A percentile compares a stretch with the other conserved stretches of the same genome.
phyloP scores from a whole-genome alignment of 2,888 invertebrate genomes.

The Byasa hedistus region DNA sequence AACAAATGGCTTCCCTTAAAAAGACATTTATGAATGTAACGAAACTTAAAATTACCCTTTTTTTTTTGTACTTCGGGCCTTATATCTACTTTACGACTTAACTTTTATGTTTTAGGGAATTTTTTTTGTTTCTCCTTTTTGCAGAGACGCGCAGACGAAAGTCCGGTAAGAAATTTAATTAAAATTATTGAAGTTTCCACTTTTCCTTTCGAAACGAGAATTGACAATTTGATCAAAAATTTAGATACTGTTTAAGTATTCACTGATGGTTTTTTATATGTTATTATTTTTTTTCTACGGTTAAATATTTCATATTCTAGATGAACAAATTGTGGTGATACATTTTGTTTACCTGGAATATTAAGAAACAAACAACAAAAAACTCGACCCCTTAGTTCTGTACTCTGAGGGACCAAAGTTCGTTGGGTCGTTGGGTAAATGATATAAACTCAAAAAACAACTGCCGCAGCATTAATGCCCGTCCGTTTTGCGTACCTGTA shows the following conservation, averaged over 20 bases:
- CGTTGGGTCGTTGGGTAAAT: neutral
- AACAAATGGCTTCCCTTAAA: slow-evolving; percentile 17
- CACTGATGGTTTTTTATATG: no score
- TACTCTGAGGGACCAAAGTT: slow-evolving; percentile 1
- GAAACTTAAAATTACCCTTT: slow-evolving; percentile 25
- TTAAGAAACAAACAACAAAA: neutral
- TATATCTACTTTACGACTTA: slow-evolving; percentile 20
- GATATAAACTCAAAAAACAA: neutral
- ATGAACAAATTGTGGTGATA: neutral
- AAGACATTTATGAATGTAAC: slow-evolving; percentile 8
- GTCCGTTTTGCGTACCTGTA: neutral
- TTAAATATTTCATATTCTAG: no score
- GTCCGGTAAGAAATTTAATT: slow-evolving; percentile 19
- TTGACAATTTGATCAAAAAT: neutral
- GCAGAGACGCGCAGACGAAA: slow-evolving; percentile 2
- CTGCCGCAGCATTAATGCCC: neutral
- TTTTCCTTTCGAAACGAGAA: slow-evolving; percentile 4
- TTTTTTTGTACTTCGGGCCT: slow-evolving; percentile 9
- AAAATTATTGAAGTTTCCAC: slow-evolving; percentile 8
- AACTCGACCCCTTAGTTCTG: neutral
- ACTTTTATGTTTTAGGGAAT: slow-evolving; percentile 21
- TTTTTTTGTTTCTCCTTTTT: slow-evolving; percentile 10
- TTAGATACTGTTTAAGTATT: neutral
- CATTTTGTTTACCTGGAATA: neutral
- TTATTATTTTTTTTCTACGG: no score